A percentile compares a stretch with the other conserved stretches of the same genome.
These are phyloP conservation scores for Anguilla anguilla DNA, from an alignment of 2,797 vertebrate genomes.

Conservation along the genomic window DNA sequence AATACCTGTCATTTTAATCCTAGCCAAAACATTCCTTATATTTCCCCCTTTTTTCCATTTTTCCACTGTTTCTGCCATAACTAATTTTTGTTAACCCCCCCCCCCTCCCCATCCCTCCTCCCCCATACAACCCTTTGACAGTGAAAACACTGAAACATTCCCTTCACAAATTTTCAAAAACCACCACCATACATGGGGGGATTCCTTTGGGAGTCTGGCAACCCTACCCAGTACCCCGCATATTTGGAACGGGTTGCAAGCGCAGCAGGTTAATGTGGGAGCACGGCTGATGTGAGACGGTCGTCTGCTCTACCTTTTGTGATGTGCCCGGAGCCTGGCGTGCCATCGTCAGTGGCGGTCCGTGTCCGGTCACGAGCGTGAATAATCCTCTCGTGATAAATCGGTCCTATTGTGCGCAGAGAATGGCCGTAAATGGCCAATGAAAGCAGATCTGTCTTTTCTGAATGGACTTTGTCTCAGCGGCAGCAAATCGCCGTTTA, in stretches of 20 bases:
- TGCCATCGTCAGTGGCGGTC: background rate
- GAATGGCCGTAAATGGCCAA: background rate
- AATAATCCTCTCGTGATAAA: slow-evolving; percentile 1
- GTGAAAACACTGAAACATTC: background rate
- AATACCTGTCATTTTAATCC: background rate
- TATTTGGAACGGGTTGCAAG: background rate
- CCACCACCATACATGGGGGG: background rate
- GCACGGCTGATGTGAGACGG: background rate
- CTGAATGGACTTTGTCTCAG: background rate
- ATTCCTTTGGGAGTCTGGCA: background rate
- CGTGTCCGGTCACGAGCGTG: background rate
- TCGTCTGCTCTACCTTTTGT: background rate
- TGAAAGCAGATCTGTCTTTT: slow-evolving; percentile 1
- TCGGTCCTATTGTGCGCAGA: background rate
- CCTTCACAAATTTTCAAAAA: background rate
- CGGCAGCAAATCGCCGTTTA: background rate
- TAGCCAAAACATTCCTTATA: background rate
- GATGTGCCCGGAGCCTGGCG: background rate
- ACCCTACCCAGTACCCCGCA: background rate
- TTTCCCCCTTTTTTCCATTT: background rate
- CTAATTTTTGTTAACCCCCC: background rate
- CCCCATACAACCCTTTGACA: no score
- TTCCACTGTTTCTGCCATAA: background rate
- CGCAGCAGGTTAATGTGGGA: background rate
- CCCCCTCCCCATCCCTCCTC: background rate